Conservation (phyloP, 2,888 invertebrate genomes). For the Drosophila stalkeri region DNA sequence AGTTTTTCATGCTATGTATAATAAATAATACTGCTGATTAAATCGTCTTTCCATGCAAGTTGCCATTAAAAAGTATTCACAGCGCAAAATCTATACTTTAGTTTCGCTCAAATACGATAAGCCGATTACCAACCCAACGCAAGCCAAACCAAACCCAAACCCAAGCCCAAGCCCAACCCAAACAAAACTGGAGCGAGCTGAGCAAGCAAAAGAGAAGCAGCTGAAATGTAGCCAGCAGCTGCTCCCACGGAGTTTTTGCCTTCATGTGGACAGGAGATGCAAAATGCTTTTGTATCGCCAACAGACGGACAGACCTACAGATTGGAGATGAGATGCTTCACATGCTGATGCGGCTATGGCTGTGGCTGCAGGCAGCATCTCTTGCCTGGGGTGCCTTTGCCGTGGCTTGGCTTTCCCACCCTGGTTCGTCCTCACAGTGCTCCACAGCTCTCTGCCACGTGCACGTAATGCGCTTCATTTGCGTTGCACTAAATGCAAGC, state of each 20-base stretch:
- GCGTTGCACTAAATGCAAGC: conserved; percentile 76
- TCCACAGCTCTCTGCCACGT: conserved; percentile 46
- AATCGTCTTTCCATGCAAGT: conserved; percentile 71
- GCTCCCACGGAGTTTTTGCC: conserved; percentile 40
- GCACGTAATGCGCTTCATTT: conserved; percentile 81
- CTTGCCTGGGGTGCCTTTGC: conserved; percentile 21
- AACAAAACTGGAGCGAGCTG: conserved; percentile 21
- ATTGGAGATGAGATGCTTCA: conserved; percentile 35
- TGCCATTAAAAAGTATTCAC: conserved; percentile 81
- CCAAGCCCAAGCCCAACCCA: conserved; percentile 7
- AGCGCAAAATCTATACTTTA: conserved; percentile 77
- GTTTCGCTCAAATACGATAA: conserved; percentile 78
- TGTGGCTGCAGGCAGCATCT: conserved; percentile 29
- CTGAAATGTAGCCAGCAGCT: conserved; percentile 54
- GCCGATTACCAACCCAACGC: conserved; percentile 63
- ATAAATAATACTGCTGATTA: conserved; percentile 79
- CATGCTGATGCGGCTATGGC: conserved; percentile 18
- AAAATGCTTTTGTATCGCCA: conserved; percentile 75
- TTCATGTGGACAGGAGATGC: conserved; percentile 61
- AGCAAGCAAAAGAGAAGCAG: conserved; percentile 50
- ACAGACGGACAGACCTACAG: conserved; percentile 30
- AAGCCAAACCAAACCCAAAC: background rate
- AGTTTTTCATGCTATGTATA: conserved; percentile 74
- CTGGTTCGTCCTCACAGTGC: conserved; percentile 2
- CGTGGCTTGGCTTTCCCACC: conserved; percentile 21